phyloP scores from a whole-genome alignment of 2,888 invertebrate species.

The Protodeltote pygarga region DNA sequence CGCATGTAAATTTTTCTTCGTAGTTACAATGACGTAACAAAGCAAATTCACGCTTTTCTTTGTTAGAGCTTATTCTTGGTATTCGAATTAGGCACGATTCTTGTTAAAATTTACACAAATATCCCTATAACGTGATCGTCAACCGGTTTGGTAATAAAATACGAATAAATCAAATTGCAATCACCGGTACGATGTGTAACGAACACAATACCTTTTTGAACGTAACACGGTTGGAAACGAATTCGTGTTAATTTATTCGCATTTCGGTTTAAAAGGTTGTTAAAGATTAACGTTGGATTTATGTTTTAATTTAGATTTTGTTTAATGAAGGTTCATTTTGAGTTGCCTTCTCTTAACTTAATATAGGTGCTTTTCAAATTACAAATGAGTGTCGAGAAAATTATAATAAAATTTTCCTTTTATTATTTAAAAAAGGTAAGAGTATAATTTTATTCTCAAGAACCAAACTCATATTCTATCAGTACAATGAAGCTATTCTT shows the following conservation, averaged over 20 bases:
- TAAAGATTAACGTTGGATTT: conserved; percentile 14
- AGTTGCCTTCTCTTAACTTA: too few relatives aligned
- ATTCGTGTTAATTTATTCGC: conserved; percentile 34
- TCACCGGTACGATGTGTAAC: conserved; percentile 10
- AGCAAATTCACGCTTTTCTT: conserved; percentile 11
- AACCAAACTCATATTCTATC: too few relatives aligned
- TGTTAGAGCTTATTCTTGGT: conserved; percentile 14
- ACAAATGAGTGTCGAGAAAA: too few relatives aligned
- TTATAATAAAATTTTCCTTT: too few relatives aligned
- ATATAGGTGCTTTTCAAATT: too few relatives aligned
- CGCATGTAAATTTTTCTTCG: conserved; percentile 1
- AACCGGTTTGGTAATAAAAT: conserved; percentile 13
- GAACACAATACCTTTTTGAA: conserved; percentile 25
- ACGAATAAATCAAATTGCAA: conserved; percentile 29
- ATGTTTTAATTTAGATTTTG: too few relatives aligned
- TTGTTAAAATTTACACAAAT: conserved; percentile 12
- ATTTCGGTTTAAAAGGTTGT: conserved; percentile 18
- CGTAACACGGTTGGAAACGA: conserved; percentile 19
- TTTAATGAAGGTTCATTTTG: too few relatives aligned
- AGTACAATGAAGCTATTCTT: too few relatives aligned
- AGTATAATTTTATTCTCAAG: too few relatives aligned
- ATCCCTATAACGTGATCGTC: background rate
- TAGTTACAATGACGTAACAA: conserved; percentile 28
- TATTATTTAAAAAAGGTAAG: too few relatives aligned
- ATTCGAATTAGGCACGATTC: conserved; percentile 5